Percentiles rank a stretch among this genome's conserved stretches.
phyloP scores from a whole-genome alignment of 2,888 invertebrate species.

The Drosophila paranaensis region DNA sequence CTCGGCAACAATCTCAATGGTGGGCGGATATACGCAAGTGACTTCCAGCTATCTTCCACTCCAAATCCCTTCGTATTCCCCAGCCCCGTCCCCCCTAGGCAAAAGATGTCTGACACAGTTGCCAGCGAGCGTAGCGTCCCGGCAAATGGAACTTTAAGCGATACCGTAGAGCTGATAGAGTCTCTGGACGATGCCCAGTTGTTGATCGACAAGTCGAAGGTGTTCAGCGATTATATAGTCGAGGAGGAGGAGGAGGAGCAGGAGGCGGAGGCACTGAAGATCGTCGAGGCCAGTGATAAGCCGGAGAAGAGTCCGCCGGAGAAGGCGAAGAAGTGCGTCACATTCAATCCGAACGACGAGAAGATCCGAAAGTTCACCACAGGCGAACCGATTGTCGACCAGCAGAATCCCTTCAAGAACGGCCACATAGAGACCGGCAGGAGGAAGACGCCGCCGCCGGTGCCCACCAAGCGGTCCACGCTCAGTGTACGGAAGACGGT shows the following conservation, averaged over 20 bases:
- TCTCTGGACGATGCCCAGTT: slow-evolving; percentile 3
- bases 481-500: slow-evolving; percentile 77
- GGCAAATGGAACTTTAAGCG: slow-evolving; percentile 66
- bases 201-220: slow-evolving; percentile 11
- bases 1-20: slow-evolving; percentile 58
- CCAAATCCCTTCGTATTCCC: slow-evolving; percentile 61
- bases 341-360: slow-evolving; percentile 83
- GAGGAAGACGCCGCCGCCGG: slow-evolving; percentile 78
- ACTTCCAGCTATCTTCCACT: slow-evolving; percentile 65
- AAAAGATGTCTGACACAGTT: slow-evolving; percentile 77
- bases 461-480: slow-evolving; percentile 80
- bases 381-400: slow-evolving; percentile 84
- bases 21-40: slow-evolving; percentile 55
- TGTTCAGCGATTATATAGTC: slow-evolving; percentile 23
- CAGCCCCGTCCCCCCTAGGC: slow-evolving; percentile 26
- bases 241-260: slow-evolving; percentile 52
- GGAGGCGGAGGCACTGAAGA: slow-evolving; percentile 53
- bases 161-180: slow-evolving; percentile 38
- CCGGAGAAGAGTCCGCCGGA: slow-evolving; percentile 6
- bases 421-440: slow-evolving; percentile 49
- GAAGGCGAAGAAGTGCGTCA: slow-evolving; percentile 81
- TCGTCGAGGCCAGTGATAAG: slow-evolving; percentile 43
- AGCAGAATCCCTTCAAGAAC: slow-evolving; percentile 84
- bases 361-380: slow-evolving; percentile 82
- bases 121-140: slow-evolving; percentile 60